phyloP scores from a whole-genome alignment of 2,113 vertebrate genomes.

The Leptocoma aspasia region DNA sequence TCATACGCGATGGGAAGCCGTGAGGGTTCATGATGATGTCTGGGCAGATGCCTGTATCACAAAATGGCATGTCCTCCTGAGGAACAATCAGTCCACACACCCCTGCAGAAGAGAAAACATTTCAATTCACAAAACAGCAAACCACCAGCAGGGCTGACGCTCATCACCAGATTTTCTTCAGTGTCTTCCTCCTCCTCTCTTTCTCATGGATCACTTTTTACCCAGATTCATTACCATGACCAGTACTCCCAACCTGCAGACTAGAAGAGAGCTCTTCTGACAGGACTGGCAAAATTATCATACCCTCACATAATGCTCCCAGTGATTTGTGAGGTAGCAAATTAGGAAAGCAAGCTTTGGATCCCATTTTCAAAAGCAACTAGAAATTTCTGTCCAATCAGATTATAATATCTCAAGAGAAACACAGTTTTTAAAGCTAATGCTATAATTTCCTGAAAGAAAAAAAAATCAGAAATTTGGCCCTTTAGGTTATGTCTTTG shows the following conservation, averaged over 20 bases:
- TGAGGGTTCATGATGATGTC: conserved; percentile 99
- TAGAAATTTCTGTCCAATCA: background rate
- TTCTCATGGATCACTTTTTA: conserved; percentile 27
- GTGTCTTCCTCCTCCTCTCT: conserved; percentile 29
- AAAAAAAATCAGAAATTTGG: background rate
- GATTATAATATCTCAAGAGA: background rate
- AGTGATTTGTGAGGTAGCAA: conserved; percentile 2
- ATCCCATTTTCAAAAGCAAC: background rate
- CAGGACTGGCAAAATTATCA: conserved; percentile 23
- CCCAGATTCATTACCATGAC: conserved; percentile 52
- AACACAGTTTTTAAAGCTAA: background rate
- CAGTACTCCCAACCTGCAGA: background rate
- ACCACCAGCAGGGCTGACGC: conserved; percentile 1
- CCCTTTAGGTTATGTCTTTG: background rate
- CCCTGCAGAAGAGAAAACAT: conserved; percentile 76
- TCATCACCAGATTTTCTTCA: conserved; percentile 30
- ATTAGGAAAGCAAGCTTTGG: conserved; percentile 9
- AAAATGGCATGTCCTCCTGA: conserved; percentile 98
- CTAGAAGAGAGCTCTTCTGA: background rate
- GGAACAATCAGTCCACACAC: conserved; percentile 97
- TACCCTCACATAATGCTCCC: background rate
- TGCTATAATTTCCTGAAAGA: background rate
- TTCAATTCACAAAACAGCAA: background rate
- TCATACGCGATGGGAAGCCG: conserved; percentile 98
- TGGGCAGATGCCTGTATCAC: conserved; percentile 94